Evolutionary conservation across 2,888 invertebrate species (phyloP).

Genomic region (Bimastos eiseni): DNA sequence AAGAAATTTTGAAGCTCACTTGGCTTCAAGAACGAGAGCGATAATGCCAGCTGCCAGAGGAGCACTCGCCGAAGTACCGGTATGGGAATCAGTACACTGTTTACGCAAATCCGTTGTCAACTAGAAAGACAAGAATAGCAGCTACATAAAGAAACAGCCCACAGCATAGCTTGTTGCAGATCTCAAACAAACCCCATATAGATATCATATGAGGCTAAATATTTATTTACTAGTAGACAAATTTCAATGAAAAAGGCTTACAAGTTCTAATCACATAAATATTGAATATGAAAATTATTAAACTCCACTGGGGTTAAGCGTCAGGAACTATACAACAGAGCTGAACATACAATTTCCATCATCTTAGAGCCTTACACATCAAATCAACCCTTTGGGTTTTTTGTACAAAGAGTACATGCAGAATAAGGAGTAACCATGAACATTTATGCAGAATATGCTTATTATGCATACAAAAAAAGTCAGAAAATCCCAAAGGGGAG

Average conservation of each 20-base stretch:
- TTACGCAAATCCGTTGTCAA: slow-evolving; percentile 90
- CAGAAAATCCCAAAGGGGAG: too few relatives aligned
- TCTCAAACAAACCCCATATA: not conserved
- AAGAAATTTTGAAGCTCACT: slow-evolving; percentile 52
- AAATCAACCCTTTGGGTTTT: too few relatives aligned
- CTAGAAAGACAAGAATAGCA: slow-evolving; percentile 45
- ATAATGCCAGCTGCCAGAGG: slow-evolving; percentile 67
- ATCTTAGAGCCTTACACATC: too few relatives aligned
- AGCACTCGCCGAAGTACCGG: slow-evolving; percentile 69
- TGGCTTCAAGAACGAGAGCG: slow-evolving; percentile 66
- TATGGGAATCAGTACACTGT: slow-evolving; percentile 74
- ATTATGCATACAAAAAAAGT: too few relatives aligned
- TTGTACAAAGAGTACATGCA: too few relatives aligned
- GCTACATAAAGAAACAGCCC: not conserved
- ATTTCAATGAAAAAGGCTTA: not conserved
- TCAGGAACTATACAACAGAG: too few relatives aligned
- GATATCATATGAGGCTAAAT: not conserved
- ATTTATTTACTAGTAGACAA: not conserved
- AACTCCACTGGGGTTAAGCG: not conserved
- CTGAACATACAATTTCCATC: not conserved
- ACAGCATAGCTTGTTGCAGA: not conserved
- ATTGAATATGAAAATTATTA: not conserved
- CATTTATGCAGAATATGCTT: too few relatives aligned
- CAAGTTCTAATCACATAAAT: not conserved
- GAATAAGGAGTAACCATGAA: too few relatives aligned